phyloP scores from a whole-genome alignment of 2,113 vertebrate species.

The Gymnarchus niloticus region DNA sequence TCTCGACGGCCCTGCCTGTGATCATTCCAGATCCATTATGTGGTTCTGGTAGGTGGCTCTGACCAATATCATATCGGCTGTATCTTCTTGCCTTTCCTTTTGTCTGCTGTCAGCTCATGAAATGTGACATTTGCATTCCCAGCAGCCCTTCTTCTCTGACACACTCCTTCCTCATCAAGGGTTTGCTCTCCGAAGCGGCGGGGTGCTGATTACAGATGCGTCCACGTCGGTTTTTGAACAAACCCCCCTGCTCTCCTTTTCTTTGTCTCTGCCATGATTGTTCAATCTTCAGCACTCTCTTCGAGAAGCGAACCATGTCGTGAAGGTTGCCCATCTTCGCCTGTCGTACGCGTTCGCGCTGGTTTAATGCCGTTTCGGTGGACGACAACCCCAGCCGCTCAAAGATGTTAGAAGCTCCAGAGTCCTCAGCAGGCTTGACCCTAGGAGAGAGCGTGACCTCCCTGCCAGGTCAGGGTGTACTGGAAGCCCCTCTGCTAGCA shows the following conservation, averaged over 20 bases:
- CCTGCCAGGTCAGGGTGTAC: too few relatives aligned
- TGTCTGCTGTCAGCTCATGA: not conserved
- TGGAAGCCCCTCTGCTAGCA: not conserved
- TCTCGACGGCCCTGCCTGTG: too few relatives aligned
- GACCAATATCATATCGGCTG: not conserved
- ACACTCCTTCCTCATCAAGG: not conserved
- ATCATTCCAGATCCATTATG: not conserved
- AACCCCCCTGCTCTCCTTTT: not conserved
- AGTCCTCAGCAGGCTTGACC: not conserved
- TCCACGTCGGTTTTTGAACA: not conserved
- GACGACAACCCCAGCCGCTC: not conserved
- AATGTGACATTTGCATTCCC: constrained; percentile 10
- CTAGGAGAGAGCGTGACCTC: not conserved
- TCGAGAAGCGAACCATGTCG: not conserved
- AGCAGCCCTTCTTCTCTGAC: not conserved
- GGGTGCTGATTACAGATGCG: not conserved
- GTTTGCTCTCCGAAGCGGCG: not conserved
- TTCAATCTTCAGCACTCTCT: not conserved
- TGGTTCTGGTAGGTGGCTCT: not conserved
- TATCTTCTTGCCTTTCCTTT: not conserved
- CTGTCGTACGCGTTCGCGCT: not conserved
- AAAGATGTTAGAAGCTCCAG: too few relatives aligned
- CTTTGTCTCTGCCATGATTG: not conserved
- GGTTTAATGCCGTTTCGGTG: not conserved
- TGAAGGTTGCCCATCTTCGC: not conserved